phyloP scores from a whole-genome alignment of 1,140 invertebrate species.

The Maniola jurtina region DNA sequence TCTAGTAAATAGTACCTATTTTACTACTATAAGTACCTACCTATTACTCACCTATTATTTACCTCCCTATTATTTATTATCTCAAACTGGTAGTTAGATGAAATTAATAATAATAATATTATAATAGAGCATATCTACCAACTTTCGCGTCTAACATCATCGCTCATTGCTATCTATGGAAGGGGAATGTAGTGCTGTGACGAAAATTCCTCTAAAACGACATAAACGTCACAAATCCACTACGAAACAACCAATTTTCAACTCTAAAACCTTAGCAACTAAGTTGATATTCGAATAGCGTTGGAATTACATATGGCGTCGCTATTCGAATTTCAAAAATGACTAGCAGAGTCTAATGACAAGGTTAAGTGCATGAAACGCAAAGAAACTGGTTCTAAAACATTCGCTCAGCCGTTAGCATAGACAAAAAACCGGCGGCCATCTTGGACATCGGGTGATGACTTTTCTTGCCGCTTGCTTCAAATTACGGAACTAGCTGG shows the following conservation, averaged over 20 bases:
- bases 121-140: constrained; percentile 10
- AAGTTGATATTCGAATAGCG: constrained; percentile 16
- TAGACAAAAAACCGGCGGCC: constrained; percentile 37
- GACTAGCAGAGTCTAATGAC: constrained; percentile 64
- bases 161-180: constrained; percentile 40
- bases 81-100: not conserved
- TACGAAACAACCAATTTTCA: constrained; percentile 9
- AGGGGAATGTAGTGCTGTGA: constrained; percentile 49
- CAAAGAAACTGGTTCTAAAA: constrained; percentile 52
- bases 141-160: constrained; percentile 47
- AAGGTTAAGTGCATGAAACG: constrained; percentile 63
- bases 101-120: too few species aligned
- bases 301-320: constrained; percentile 16
- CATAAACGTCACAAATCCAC: constrained; percentile 34
- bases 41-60: not conserved
- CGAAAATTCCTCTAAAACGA: constrained; percentile 47
- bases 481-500: constrained; percentile 28
- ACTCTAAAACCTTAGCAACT: constrained; percentile 21
- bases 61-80: not conserved
- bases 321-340: constrained; percentile 50
- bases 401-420: constrained; percentile 36
- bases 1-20: too few species aligned
- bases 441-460: constrained; percentile 37
- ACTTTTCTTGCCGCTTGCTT: constrained; percentile 19
- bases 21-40: not conserved